A percentile compares a stretch with the other conserved stretches of the same genome.
Conservation (phyloP, 2,113 vertebrate genomes). For the Brachionichthys hirsutus region DNA sequence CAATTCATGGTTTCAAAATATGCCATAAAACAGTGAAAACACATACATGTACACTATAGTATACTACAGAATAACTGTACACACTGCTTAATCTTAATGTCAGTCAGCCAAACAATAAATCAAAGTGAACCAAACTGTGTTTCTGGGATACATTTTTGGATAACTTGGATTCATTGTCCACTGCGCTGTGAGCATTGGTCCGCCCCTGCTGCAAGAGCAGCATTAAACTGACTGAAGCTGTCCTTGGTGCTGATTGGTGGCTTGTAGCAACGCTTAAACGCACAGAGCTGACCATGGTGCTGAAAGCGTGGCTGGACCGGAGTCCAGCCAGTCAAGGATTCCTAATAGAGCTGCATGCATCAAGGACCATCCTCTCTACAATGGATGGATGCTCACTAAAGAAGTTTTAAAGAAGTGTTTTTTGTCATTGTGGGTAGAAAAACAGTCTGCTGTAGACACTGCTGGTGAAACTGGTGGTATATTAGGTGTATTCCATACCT, state of each 20-base stretch:
- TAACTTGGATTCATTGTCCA: constrained; percentile 2
- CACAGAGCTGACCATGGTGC: constrained; percentile 53
- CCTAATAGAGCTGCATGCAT: no score
- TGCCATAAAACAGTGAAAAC: constrained; percentile 1
- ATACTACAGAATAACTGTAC: not conserved
- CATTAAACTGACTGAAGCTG: constrained; percentile 21
- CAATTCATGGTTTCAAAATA: constrained; percentile 17
- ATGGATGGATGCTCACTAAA: no score
- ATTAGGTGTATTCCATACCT: no score
- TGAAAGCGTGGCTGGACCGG: constrained; percentile 27
- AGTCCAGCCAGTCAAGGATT: not conserved
- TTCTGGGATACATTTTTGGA: not conserved
- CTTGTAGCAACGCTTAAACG: constrained; percentile 1
- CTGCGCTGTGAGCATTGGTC: not conserved
- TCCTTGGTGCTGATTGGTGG: constrained; percentile 57
- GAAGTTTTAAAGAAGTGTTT: no score
- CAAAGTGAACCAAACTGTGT: not conserved
- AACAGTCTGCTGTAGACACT: no score
- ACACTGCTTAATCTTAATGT: not conserved
- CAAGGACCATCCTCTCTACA: no score
- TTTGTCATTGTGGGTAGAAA: no score
- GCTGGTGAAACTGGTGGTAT: no score
- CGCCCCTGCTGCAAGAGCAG: constrained; percentile 1
- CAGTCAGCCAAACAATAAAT: constrained; percentile 22
- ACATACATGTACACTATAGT: no score